phyloP scores from a whole-genome alignment of 2,888 invertebrate species.

The Lasius fuliginosus region DNA sequence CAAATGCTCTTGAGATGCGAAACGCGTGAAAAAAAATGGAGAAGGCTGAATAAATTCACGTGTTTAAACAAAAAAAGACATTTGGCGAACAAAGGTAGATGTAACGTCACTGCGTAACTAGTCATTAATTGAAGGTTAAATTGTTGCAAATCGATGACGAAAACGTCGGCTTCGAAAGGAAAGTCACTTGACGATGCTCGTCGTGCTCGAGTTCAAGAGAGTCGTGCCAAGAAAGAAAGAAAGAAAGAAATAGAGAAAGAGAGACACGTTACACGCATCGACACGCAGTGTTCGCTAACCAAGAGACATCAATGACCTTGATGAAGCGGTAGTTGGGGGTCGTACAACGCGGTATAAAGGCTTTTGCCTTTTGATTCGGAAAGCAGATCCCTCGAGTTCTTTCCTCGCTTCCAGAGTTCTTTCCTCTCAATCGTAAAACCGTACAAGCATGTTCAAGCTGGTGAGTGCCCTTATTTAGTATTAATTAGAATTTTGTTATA shows the following conservation, averaged over 20 bases:
- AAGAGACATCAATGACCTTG: conserved; percentile 67
- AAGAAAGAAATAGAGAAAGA: conserved; percentile 24
- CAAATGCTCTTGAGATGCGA: neutral
- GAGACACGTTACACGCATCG: conserved; percentile 21
- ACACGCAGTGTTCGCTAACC: conserved; percentile 12
- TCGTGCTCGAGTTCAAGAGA: conserved; percentile 35
- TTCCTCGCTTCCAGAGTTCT: conserved; percentile 11
- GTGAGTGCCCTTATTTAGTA: conserved; percentile 81
- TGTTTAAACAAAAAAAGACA: neutral
- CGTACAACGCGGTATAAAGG: conserved; percentile 72
- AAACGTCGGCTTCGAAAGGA: conserved; percentile 32
- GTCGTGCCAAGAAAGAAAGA: conserved; percentile 43
- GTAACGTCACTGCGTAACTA: neutral
- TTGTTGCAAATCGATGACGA: conserved; percentile 37
- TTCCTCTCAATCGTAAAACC: conserved; percentile 57
- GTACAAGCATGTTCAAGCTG: conserved; percentile 86
- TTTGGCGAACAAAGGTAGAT: neutral
- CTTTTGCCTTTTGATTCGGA: conserved; percentile 57
- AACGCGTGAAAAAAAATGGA: neutral
- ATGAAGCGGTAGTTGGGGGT: conserved; percentile 68
- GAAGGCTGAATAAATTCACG: neutral
- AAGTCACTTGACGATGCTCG: conserved; percentile 51
- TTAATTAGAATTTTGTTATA: neutral
- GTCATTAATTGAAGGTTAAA: conserved; percentile 19
- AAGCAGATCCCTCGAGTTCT: conserved; percentile 67